These are phyloP conservation scores for Sebastes taczanowskii DNA, from an alignment of 2,797 vertebrate genomes.

Conservation along the genomic window DNA sequence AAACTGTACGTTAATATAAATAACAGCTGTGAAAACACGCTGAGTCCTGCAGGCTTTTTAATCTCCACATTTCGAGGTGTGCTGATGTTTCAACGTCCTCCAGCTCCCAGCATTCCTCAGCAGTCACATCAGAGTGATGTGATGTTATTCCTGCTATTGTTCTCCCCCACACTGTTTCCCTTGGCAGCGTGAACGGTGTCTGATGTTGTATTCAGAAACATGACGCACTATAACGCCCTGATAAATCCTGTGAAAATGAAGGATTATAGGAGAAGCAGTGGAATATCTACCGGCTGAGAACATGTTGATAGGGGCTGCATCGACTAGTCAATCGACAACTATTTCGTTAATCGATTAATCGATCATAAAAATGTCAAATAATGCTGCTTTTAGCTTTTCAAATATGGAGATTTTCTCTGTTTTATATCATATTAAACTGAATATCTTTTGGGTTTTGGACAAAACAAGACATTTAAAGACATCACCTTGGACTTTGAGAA, in stretches of 20 bases:
- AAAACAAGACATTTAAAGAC: too few species aligned
- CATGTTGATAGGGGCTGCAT: accelerated
- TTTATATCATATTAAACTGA: too few species aligned
- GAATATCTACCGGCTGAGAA: background rate
- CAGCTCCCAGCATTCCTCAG: conserved; percentile 64
- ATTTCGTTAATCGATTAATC: too few species aligned
- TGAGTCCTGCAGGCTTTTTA: background rate
- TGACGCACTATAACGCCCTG: background rate
- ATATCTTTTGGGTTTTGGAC: too few species aligned
- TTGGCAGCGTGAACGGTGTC: conserved; percentile 43
- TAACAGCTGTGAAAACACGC: background rate
- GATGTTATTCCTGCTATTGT: conserved; percentile 70
- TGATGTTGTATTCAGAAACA: background rate
- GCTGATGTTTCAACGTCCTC: conserved; percentile 28
- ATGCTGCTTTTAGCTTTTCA: too few species aligned
- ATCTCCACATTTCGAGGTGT: background rate
- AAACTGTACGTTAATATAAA: background rate
- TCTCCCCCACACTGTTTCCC: conserved; percentile 47
- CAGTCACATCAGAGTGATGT: conserved; percentile 48
- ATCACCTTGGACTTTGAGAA: too few species aligned
- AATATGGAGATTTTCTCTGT: too few species aligned
- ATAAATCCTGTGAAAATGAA: background rate
- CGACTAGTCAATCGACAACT: too few species aligned
- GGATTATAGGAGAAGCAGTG: background rate
- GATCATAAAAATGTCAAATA: too few species aligned